Percentiles rank a stretch among this genome's conserved stretches.
These are phyloP conservation scores for Ichneumoninae sp. DNA, from an alignment of 2,888 invertebrate species.

Conservation along the genomic window DNA sequence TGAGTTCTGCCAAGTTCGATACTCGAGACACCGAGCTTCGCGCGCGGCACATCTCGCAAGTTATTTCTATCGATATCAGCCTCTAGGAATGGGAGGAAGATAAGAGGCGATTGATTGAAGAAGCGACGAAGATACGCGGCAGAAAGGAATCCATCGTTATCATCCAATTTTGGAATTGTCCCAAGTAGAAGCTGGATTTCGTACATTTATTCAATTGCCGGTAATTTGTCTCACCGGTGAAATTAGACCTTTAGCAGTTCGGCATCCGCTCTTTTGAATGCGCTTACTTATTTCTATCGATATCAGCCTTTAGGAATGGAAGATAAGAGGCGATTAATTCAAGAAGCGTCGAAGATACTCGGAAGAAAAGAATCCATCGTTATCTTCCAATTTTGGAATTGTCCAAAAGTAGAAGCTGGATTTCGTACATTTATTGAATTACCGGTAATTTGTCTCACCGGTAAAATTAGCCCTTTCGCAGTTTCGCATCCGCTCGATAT, in stretches of 20 bases:
- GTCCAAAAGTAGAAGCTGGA: background rate
- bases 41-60: conserved; percentile 61
- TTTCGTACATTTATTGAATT: background rate
- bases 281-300: no score
- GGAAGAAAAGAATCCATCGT: background rate
- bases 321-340: background rate
- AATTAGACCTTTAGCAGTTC: conserved; percentile 40
- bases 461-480: background rate
- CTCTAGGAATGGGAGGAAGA: background rate
- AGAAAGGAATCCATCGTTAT: background rate
- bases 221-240: background rate
- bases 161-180: background rate
- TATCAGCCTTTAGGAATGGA: no score
- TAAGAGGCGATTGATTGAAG: background rate
- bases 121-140: background rate
- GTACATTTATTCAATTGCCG: background rate
- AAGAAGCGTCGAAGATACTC: background rate
- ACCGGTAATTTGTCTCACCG: background rate
- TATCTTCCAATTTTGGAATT: background rate
- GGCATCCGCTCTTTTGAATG: conserved; percentile 3
- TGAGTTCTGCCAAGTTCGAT: conserved; percentile 54
- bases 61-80: conserved; percentile 47
- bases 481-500: background rate
- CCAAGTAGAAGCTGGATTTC: background rate
- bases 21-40: conserved; percentile 43